Evolutionary conservation across 64 coral and sea anemone genomes (phyloP), one percentile per base, ranked within the genome.

Genomic region (Hydrozoanthus tunicans): DNA sequence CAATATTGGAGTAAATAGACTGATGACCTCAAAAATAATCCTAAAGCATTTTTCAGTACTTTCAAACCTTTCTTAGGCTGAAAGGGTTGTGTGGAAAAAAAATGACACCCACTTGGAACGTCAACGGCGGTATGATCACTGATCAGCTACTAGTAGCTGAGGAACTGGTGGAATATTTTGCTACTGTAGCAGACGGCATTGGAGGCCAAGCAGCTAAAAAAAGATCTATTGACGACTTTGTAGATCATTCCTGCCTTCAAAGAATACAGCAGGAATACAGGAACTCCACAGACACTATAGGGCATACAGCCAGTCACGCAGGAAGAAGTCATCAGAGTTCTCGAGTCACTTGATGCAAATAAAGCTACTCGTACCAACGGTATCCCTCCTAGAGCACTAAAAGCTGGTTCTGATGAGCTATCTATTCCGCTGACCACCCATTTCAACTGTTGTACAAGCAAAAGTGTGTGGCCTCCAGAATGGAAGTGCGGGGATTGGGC

Each of bases 131-230:
- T 70, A 3, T 70, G 67, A 70, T 70, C 4, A 70, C 15, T 5
- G 67, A 70, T 70, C 67, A 70, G 25, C 15, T 23, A 70, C 67
- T 23, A 70, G 67, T 66, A 62, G 58, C 80, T 26, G 80, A 82
- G 24, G 57, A 62, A 64, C 80, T 82, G 58, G 80, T 68, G 10
- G 64, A 86, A 70, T 66, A 86, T 86, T 86, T 86, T 72, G 83
- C 83, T 3, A 71, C 83, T 17, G 72, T 86, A 86, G 83, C 83
- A 56, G 83, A 86, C 15, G 83, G 83, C 8, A 86, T 86, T 70
- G 83, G 83, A 67, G 83, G 83, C 14, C 53, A 57, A 3, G 65
- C 32, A 56, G 66, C 52, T 9, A 15, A 86, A 52, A 27, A 12
- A 3, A 54, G 24, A 53, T 6, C 15, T 17, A 71, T 86, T 51